Evolutionary conservation across 2,888 invertebrate species (phyloP).

Genomic region (Frankliniella intonsa): DNA sequence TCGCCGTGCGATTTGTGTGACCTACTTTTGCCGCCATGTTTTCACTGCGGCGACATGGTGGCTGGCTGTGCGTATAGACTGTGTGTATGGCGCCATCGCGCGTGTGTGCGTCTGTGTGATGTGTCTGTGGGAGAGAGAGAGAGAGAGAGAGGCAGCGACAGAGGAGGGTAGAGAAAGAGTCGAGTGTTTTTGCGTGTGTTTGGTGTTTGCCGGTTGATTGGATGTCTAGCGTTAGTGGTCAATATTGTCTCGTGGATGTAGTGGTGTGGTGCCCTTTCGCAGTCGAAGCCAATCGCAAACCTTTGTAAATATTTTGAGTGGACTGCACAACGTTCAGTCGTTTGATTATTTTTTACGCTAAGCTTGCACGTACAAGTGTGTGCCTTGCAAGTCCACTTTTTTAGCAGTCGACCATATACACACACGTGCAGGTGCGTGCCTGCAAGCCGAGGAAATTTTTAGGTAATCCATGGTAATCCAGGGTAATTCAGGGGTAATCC

Average conservation of each 20-base stretch:
- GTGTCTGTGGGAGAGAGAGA: not conserved
- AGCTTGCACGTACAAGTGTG: too few species aligned
- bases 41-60: not conserved
- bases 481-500: too few species aligned
- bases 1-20: not conserved
- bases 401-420: too few species aligned
- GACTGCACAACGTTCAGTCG: not conserved
- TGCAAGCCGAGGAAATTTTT: too few species aligned
- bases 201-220: not conserved
- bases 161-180: not conserved
- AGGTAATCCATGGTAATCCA: too few species aligned
- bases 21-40: not conserved
- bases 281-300: too few species aligned
- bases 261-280: not conserved
- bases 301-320: not conserved
- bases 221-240: not conserved
- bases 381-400: too few species aligned
- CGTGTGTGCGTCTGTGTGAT: not conserved
- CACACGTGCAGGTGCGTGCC: too few species aligned
- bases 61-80: not conserved
- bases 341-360: too few species aligned
- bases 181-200: not conserved
- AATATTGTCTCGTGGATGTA: not conserved
- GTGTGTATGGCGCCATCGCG: not conserved
- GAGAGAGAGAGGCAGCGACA: not conserved